phyloP scores from a whole-genome alignment of 2,113 vertebrate species.

The Oryzias curvinotus region DNA sequence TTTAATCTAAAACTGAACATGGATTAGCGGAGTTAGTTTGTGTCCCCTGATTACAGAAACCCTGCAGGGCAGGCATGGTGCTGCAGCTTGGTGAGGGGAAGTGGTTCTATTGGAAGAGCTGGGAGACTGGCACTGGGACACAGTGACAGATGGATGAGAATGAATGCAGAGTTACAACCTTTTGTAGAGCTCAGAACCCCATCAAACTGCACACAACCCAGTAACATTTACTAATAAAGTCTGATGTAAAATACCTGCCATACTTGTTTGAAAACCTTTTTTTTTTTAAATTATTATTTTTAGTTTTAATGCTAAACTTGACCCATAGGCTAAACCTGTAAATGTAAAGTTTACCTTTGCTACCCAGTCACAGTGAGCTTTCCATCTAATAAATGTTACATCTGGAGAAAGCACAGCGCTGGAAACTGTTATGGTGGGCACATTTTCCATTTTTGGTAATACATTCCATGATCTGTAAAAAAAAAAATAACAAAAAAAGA shows the following conservation, averaged over 20 bases:
- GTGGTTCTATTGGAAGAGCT: not conserved
- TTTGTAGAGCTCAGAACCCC: not conserved
- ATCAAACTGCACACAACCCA: too few species aligned
- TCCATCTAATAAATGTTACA: slow-evolving; percentile 76
- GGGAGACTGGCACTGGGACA: too few species aligned
- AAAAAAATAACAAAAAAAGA: slow-evolving; percentile 4
- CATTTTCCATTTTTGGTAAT: slow-evolving; percentile 69
- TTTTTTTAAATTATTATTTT: too few species aligned
- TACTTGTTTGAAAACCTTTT: not conserved
- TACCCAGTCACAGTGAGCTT: slow-evolving; percentile 78
- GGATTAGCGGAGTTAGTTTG: too few species aligned
- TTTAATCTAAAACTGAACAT: too few species aligned
- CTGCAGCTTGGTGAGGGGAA: not conserved
- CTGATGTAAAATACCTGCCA: too few species aligned
- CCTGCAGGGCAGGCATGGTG: too few species aligned
- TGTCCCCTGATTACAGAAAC: too few species aligned
- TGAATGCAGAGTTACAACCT: not conserved
- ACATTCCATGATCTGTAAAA: slow-evolving; percentile 81
- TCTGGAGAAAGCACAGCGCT: slow-evolving; percentile 60
- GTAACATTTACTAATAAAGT: too few species aligned
- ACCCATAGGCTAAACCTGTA: not conserved
- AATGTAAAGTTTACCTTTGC: slow-evolving; percentile 58
- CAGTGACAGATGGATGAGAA: not conserved
- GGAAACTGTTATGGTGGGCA: slow-evolving; percentile 74
- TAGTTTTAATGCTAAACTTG: too few species aligned